Evolutionary conservation across 2,888 invertebrate genomes (phyloP).

Genomic region (Melieria omissa): DNA sequence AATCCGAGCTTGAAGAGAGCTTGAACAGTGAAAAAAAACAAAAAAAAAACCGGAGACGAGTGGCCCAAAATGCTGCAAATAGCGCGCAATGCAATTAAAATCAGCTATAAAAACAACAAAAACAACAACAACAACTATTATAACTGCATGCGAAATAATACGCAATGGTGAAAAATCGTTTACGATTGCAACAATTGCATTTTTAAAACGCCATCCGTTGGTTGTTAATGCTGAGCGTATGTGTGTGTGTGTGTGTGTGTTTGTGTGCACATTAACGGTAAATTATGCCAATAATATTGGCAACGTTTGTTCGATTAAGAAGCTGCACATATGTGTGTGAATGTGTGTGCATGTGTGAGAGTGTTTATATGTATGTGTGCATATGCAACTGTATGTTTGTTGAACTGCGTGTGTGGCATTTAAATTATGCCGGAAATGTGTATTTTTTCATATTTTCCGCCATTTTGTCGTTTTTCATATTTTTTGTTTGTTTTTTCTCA

Average conservation of each 20-base stretch:
- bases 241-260: neutral
- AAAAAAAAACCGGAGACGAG: slow-evolving; percentile 1
- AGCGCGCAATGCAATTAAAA: slow-evolving; percentile 25
- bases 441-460: slow-evolving; percentile 19
- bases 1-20: slow-evolving; percentile 5
- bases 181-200: slow-evolving; percentile 21
- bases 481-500: neutral
- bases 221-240: slow-evolving; percentile 5
- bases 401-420: neutral
- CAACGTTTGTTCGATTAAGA: slow-evolving; percentile 27
- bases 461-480: neutral
- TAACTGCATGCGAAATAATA: neutral
- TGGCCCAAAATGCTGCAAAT: slow-evolving; percentile 11
- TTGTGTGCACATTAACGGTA: slow-evolving; percentile 25
- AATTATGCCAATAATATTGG: slow-evolving; percentile 34
- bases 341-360: neutral
- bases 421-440: slow-evolving; percentile 16
- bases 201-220: neutral
- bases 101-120: slow-evolving; percentile 2
- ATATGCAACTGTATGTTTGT: neutral
- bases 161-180: slow-evolving; percentile 6
- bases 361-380: neutral
- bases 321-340: neutral
- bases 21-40: neutral
- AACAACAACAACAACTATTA: neutral